phyloP scores from a whole-genome alignment of 2,888 invertebrate genomes.

The Rhingia campestris region DNA sequence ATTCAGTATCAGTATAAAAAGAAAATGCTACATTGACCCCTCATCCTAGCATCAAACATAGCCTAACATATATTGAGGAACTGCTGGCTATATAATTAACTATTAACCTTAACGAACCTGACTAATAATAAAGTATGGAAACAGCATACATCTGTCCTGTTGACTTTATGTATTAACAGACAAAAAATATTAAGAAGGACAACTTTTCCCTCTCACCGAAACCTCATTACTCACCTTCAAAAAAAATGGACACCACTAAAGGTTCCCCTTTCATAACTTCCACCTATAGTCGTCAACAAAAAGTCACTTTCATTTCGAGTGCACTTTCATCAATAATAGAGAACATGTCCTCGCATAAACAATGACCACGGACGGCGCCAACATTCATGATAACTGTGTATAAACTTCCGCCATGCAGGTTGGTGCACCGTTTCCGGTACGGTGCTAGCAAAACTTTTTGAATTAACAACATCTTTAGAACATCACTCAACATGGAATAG shows the following conservation, averaged over 20 bases:
- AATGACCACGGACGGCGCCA: conserved; percentile 41
- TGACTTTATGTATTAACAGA: background rate
- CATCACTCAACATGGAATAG: conserved; percentile 68
- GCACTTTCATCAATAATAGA: conserved; percentile 44
- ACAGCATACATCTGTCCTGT: background rate
- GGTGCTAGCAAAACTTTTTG: conserved; percentile 61
- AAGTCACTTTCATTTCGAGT: conserved; percentile 7
- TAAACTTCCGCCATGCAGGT: conserved; percentile 68
- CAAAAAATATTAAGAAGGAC: background rate
- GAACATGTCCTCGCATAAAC: conserved; percentile 43
- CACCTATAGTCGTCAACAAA: background rate
- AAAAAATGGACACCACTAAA: background rate
- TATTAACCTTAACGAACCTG: too few relatives aligned
- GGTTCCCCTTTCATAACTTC: background rate
- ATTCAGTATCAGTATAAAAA: too few relatives aligned
- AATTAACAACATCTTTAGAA: conserved; percentile 73
- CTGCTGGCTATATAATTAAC: background rate
- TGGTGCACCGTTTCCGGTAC: conserved; percentile 58
- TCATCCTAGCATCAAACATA: too few relatives aligned
- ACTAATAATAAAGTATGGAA: too few relatives aligned
- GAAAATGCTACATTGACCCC: too few relatives aligned
- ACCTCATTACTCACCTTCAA: too few relatives aligned
- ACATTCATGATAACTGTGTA: conserved; percentile 63
- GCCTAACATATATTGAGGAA: background rate
- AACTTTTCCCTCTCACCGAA: background rate